Conservation (phyloP, 1,140 invertebrate genomes). For the Aphidius ervi region DNA sequence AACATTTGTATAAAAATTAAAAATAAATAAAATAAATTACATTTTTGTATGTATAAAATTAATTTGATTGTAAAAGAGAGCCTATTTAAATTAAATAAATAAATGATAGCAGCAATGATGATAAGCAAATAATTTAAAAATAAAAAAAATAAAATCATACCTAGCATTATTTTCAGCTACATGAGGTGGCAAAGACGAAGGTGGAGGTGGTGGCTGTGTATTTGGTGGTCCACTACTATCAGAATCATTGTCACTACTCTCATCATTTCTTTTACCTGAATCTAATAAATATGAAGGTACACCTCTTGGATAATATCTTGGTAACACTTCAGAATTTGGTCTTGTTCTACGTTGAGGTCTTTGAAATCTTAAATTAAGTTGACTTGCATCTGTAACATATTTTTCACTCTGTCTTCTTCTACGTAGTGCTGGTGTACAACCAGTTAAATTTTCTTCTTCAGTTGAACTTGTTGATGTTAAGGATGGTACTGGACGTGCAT, state of each 20-base stretch:
- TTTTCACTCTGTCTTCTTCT: conserved; percentile 67
- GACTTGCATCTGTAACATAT: conserved; percentile 69
- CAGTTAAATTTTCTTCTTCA: conserved; percentile 48
- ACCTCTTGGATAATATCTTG: conserved; percentile 43
- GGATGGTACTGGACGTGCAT: conserved; percentile 39
- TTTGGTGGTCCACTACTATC: conserved; percentile 45
- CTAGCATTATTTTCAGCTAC: conserved; percentile 50
- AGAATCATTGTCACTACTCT: conserved; percentile 54
- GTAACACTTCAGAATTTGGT: conserved; percentile 40
- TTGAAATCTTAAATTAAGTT: conserved; percentile 69
- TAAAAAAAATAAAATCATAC: conserved; percentile 26
- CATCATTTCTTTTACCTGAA: conserved; percentile 42
- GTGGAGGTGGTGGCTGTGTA: conserved; percentile 44
- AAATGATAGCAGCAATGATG: no score
- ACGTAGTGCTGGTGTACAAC: conserved; percentile 63
- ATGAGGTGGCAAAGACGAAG: conserved; percentile 44
- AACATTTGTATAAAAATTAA: neutral
- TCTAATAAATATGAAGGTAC: conserved; percentile 54
- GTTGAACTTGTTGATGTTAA: conserved; percentile 47
- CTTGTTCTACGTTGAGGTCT: conserved; percentile 55
- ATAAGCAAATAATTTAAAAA: no score
- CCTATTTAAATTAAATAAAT: no score
- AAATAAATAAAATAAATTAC: no score
- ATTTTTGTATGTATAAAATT: no score
- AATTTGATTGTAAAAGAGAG: no score